Evolutionary conservation across 2,113 vertebrate genomes (phyloP), one percentile per base, ranked within the genome.

Genomic region (Neogale vison): DNA sequence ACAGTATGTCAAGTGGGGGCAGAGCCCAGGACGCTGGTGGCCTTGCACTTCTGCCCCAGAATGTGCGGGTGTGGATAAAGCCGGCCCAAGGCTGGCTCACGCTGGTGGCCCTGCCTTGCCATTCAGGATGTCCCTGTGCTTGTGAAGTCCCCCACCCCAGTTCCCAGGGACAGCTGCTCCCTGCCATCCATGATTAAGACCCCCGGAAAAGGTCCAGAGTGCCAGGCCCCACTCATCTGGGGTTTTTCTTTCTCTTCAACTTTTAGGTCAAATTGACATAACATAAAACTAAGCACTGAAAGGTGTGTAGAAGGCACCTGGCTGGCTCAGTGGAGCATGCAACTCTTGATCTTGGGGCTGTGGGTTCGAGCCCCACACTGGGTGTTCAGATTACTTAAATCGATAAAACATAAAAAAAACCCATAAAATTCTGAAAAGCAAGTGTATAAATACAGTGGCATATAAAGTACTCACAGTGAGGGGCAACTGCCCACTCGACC

Each of bases 1-100:
- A 45, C 3, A 31, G 81, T 4, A 17, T 20, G 39, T 63, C 39
- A 21, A 6, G 45, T 18, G 47, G 20, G 21, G 42, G 57, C 15
- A 11, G 0, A 11, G 14, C 26, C 17, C 3, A 1, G 61, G 74
- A 11, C 3, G 0, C 72, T 8, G 6, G 24, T 1, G 3, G 72
- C 39, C 71, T 29, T 6, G 72, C 72, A 26, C 74, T 47, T 18
- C 74, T 29, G 42, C 74, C 15, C 42, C 42, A 1, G 42, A 4
- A 39, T 1, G 3, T 9, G 42, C 3, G 8, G 5, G 42, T 76
- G 74, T 4, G 26, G 13, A 4, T 7, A 42, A 17, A 76, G 74
- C 74, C 3, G 7, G 74, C 42, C 42, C 14, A 29, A 9, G 72
- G n/a, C 20, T 23, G 20, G 36, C 36, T 39, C 69, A 12, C 0